These are phyloP conservation scores for Stichopus horrens DNA, from an alignment of 53 echinoderm and acorn worm species.

Conservation along the genomic window DNA sequence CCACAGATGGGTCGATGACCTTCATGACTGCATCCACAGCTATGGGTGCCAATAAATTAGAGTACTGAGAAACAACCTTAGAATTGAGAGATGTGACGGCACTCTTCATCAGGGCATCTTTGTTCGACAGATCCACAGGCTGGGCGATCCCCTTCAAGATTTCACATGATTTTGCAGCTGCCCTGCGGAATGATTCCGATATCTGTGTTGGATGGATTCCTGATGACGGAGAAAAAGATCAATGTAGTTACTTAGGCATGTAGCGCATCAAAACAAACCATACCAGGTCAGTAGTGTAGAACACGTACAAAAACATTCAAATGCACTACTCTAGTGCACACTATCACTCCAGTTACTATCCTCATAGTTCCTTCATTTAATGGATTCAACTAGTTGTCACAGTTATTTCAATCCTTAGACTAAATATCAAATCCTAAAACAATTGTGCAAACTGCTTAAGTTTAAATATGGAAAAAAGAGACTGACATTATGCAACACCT, in stretches of 20 bases:
- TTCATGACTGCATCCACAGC: conserved; percentile 90
- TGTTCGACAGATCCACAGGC: conserved; percentile 73
- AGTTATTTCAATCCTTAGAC: too few relatives aligned
- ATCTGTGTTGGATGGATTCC: conserved; percentile 97
- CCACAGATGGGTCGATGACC: conserved; percentile 83
- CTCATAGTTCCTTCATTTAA: too few relatives aligned
- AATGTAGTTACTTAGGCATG: not conserved
- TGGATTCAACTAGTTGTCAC: too few relatives aligned
- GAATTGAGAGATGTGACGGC: conserved; percentile 91
- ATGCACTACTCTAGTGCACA: too few relatives aligned
- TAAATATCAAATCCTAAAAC: too few relatives aligned
- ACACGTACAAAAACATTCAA: not conserved
- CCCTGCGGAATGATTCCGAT: conserved; percentile 86
- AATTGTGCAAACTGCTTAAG: too few relatives aligned
- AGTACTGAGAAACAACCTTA: conserved; percentile 97
- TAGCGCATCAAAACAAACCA: not conserved
- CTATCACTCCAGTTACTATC: too few relatives aligned
- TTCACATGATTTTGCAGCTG: conserved; percentile 79
- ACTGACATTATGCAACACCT: too few relatives aligned
- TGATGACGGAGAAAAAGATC: conserved; percentile 23
- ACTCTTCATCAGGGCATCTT: conserved; percentile 82
- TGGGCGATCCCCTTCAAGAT: conserved; percentile 73
- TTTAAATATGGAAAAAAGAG: too few relatives aligned
- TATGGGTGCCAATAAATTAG: conserved; percentile 77
- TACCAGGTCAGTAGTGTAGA: not conserved